Percentiles rank a stretch among this genome's conserved stretches.
These are phyloP conservation scores for Scophthalmus maximus DNA, from an alignment of 2,113 vertebrate genomes.

Conservation along the genomic window DNA sequence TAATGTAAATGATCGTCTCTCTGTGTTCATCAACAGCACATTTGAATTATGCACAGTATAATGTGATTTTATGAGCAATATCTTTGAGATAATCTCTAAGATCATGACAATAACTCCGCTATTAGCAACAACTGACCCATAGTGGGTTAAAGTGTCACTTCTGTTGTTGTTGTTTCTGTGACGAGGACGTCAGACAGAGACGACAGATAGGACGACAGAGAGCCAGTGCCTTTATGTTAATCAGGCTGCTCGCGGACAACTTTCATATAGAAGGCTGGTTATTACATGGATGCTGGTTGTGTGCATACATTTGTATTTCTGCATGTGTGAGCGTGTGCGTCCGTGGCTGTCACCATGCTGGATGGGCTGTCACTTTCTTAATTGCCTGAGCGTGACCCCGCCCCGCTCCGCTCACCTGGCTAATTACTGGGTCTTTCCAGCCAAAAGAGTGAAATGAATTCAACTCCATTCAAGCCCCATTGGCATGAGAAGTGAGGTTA, in stretches of 20 bases:
- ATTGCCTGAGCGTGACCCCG: constrained; percentile 78
- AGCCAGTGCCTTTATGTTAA: constrained; percentile 54
- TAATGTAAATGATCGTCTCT: not conserved
- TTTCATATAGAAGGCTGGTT: constrained; percentile 34
- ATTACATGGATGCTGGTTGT: constrained; percentile 11
- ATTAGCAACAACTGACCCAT: not conserved
- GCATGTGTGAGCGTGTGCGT: not conserved
- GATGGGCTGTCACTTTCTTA: constrained; percentile 78
- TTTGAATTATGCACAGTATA: not conserved
- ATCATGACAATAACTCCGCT: not conserved
- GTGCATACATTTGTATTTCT: constrained; percentile 32
- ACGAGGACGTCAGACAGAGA: not conserved
- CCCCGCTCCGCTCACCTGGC: constrained; percentile 73
- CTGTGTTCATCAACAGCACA: not conserved
- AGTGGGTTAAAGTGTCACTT: not conserved
- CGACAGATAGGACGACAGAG: constrained; percentile 19
- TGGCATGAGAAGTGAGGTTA: constrained; percentile 62
- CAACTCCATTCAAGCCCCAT: constrained; percentile 63
- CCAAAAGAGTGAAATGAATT: constrained; percentile 64
- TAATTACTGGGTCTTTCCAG: constrained; percentile 79
- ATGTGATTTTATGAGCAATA: not conserved
- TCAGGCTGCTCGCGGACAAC: constrained; percentile 13
- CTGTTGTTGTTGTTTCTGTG: not conserved
- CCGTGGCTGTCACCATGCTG: constrained; percentile 57
- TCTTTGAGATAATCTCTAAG: not conserved